Evolutionary conservation across 2,113 vertebrate genomes (phyloP).

Genomic region (Condylura cristata): DNA sequence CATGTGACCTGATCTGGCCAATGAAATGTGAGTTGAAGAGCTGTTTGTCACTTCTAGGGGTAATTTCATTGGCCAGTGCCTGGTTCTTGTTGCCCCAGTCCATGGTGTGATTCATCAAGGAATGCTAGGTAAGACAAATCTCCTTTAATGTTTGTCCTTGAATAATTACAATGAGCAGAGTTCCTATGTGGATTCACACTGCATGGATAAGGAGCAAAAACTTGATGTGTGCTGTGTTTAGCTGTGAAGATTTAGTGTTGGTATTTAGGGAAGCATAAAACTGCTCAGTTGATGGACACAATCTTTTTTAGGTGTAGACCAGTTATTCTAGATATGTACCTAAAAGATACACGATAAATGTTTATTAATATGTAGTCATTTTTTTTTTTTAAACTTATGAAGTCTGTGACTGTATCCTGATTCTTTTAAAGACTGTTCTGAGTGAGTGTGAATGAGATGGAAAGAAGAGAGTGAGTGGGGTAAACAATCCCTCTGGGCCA

Average conservation of each 20-base stretch:
- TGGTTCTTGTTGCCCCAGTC: neutral
- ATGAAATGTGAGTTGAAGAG: neutral
- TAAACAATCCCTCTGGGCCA: neutral
- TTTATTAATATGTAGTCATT: neutral
- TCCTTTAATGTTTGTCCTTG: neutral
- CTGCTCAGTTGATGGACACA: neutral
- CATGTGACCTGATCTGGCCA: neutral
- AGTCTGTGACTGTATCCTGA: neutral
- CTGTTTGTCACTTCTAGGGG: neutral
- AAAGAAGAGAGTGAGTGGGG: neutral
- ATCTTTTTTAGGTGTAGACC: neutral
- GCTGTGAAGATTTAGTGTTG: neutral
- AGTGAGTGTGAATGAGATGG: neutral
- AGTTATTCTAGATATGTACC: neutral
- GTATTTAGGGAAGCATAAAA: neutral
- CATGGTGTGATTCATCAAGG: neutral
- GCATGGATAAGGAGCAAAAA: neutral
- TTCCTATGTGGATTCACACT: neutral
- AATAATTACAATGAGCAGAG: neutral
- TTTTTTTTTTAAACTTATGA: neutral
- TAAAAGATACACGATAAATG: slow-evolving; percentile 2
- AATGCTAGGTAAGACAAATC: neutral
- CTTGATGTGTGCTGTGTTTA: neutral
- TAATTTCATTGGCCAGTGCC: neutral
- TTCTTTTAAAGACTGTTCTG: neutral